Base-by-base conservation (phyloP, 2,113 vertebrate species). In the Sander vitreus region DNA sequence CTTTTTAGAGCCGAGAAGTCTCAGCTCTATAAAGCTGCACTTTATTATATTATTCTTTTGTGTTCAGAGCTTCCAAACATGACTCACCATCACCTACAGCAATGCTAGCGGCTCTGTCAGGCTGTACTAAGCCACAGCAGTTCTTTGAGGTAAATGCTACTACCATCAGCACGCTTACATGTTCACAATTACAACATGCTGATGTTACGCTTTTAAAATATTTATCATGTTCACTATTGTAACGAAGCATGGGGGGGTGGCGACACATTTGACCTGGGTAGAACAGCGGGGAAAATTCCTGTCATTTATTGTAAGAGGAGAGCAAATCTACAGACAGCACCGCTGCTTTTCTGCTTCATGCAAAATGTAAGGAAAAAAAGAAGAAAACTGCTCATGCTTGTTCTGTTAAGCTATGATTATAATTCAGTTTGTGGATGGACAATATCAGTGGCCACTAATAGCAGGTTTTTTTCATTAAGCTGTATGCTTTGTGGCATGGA, bases 41-140 rank as follows among this genome's bases (percentile, higher is more conserved):
- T 54, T 47, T 5, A 53, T 77, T 27, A 27, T 27, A 27, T 27
- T 27, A 27, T 27, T 59, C 73, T 51, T 76, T 63, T 77, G 74
- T 76, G 60, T 81, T 74, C 58, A 54, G 33, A 77, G 57, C 63
- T 53, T 73, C 59, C 47, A 71, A 50, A 45, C 43, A 58, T 85
- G 80, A 89, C 18, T 86, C 81, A 86, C 62, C 71, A 21, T 73
- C 62, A 79, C 78, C 71, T 60, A 21, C n/a, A 54, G 67, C 19
- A 14, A 63, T 16, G 25, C 68, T 48, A 2, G 23, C 8, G 1
- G 59, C 68, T 47, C 6, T 33, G 33, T 36, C 54, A 67, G 58
- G 36, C 25, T 36, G 23, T 23, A 23, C 71, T 62, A 11, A 11
- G 19, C 27, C 45, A 55, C 58, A 50, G 45, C 14, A 5, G 19